Conservation (phyloP, 2,797 vertebrate species). For the Agapornis canus region DNA sequence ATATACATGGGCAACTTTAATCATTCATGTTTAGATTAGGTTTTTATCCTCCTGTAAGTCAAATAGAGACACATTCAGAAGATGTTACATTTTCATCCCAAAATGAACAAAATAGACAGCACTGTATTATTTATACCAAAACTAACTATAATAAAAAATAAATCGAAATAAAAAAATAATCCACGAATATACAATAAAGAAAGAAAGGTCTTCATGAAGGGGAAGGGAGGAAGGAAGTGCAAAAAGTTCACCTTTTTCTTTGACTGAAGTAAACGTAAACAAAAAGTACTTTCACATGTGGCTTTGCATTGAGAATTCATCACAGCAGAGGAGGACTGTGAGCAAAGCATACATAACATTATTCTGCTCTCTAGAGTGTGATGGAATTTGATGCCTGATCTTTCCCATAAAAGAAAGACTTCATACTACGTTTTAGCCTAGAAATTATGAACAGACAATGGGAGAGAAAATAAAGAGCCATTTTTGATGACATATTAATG, state of each 20-base stretch:
- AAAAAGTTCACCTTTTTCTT: neutral
- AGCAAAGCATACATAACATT: neutral
- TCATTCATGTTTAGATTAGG: neutral
- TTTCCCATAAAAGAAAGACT: neutral
- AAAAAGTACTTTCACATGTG: neutral
- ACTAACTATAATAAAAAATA: neutral
- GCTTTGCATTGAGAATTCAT: neutral
- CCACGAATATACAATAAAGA: neutral
- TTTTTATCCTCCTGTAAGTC: neutral
- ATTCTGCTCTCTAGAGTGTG: neutral
- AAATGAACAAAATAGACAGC: neutral
- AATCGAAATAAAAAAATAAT: neutral
- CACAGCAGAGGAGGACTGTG: neutral
- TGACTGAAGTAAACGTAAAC: neutral
- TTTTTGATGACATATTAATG: neutral
- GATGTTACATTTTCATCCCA: neutral
- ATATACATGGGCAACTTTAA: neutral
- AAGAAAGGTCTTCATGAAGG: neutral
- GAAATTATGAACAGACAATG: neutral
- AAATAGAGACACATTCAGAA: neutral
- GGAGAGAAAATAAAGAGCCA: neutral
- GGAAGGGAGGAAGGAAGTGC: accelerated
- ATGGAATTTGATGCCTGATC: conserved; percentile 5
- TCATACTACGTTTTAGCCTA: neutral
- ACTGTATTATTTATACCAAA: neutral